These are phyloP conservation scores for Acanthacorydalis orientalis DNA, from an alignment of 2,888 invertebrate genomes.

Conservation along the genomic window DNA sequence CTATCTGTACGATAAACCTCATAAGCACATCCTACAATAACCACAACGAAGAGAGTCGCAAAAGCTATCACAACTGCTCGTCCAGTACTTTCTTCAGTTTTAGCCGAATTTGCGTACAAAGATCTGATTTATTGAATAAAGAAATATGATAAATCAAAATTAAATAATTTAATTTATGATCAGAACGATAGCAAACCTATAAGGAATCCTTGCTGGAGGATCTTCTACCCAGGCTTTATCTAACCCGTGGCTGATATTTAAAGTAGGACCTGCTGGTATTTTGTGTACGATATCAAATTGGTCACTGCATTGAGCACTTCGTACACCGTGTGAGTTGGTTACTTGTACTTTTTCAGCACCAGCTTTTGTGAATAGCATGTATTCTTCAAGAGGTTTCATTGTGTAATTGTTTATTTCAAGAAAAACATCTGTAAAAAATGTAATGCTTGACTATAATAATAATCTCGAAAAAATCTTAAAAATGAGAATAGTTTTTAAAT, in stretches of 20 bases:
- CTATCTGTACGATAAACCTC: conserved; percentile 64
- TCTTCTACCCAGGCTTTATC: conserved; percentile 75
- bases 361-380: conserved; percentile 77
- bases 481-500: too few relatives aligned
- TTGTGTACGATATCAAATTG: conserved; percentile 49
- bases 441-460: conserved; percentile 1
- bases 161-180: neutral
- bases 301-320: conserved; percentile 72
- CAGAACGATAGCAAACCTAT: conserved; percentile 26
- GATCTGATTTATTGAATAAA: conserved; percentile 21
- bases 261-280: conserved; percentile 35
- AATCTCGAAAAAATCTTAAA: too few relatives aligned
- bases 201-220: conserved; percentile 58
- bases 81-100: conserved; percentile 60
- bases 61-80: conserved; percentile 68
- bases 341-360: conserved; percentile 72
- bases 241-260: conserved; percentile 37
- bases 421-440: conserved; percentile 50
- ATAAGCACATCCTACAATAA: conserved; percentile 47
- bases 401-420: conserved; percentile 64
- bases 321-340: conserved; percentile 71
- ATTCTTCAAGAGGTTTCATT: conserved; percentile 81
- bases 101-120: conserved; percentile 51
- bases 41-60: conserved; percentile 55
- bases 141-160: neutral